Evolutionary conservation across 2,797 vertebrate species (phyloP).

Genomic region (Arnoldichthys spilopterus): DNA sequence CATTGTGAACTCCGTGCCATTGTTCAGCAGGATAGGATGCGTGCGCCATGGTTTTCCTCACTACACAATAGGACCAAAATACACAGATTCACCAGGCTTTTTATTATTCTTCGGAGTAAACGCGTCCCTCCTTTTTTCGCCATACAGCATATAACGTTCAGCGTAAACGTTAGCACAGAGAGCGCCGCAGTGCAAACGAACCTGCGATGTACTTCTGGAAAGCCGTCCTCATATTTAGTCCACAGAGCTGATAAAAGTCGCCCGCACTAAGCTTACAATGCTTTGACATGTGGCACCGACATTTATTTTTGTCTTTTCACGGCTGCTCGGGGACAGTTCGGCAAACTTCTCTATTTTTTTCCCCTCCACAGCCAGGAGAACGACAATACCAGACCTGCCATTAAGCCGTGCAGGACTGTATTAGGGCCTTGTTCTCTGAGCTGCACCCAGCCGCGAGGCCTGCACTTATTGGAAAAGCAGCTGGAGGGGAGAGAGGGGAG

Average conservation of each 20-base stretch:
- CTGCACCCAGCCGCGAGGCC: constrained; percentile 77
- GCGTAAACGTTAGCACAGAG: constrained; percentile 60
- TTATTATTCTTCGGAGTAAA: constrained; percentile 37
- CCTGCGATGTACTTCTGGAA: constrained; percentile 56
- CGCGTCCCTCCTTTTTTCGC: constrained; percentile 4
- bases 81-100: constrained; percentile 42
- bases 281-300: constrained; percentile 70
- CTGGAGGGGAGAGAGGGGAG: constrained; percentile 63
- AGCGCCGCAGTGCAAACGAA: constrained; percentile 34
- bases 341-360: constrained; percentile 44
- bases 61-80: constrained; percentile 54
- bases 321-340: constrained; percentile 70
- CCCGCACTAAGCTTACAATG: constrained; percentile 60
- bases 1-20: constrained; percentile 61
- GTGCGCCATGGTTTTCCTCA: constrained; percentile 64
- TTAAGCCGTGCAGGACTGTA: constrained; percentile 76
- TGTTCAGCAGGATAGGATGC: constrained; percentile 72
- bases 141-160: constrained; percentile 40
- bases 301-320: constrained; percentile 73
- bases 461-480: constrained; percentile 81
- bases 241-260: constrained; percentile 70
- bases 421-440: constrained; percentile 78
- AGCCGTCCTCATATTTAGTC: constrained; percentile 69
- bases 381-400: constrained; percentile 79
- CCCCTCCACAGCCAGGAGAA: constrained; percentile 70